phyloP scores from a whole-genome alignment of 1,140 invertebrate species.

The Drosophila sechellia region DNA sequence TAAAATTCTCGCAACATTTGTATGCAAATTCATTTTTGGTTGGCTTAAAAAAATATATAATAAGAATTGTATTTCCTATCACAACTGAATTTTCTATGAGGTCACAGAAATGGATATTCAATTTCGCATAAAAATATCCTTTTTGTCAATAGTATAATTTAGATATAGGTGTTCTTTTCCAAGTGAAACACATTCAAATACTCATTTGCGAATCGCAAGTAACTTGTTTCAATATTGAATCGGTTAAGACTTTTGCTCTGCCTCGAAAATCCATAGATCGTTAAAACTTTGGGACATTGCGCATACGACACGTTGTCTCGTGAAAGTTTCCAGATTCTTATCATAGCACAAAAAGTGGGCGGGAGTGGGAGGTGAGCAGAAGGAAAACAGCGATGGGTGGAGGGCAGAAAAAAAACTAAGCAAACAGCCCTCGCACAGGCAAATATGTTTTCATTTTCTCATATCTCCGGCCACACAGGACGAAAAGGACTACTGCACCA shows the following conservation, averaged over 20 bases:
- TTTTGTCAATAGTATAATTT: background rate
- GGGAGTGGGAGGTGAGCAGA: background rate
- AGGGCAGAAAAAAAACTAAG: constrained; percentile 18
- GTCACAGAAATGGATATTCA: constrained; percentile 7
- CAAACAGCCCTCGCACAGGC: constrained; percentile 28
- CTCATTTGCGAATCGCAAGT: constrained; percentile 25
- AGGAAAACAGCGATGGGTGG: background rate
- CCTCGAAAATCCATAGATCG: constrained; percentile 30
- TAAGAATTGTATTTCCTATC: constrained; percentile 7
- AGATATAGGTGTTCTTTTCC: background rate
- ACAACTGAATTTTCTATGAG: background rate
- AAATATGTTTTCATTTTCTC: constrained; percentile 51
- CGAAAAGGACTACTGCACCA: background rate
- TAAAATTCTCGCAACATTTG: constrained; percentile 13
- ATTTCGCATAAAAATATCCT: background rate
- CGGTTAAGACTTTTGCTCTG: constrained; percentile 28
- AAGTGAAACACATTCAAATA: background rate
- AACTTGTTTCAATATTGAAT: constrained; percentile 30
- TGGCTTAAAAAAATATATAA: background rate
- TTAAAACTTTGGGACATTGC: constrained; percentile 34
- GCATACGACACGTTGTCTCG: constrained; percentile 31
- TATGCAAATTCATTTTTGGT: constrained; percentile 19
- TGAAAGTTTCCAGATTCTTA: constrained; percentile 35
- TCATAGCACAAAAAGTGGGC: constrained; percentile 11
- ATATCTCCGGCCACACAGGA: constrained; percentile 20